Conservation (phyloP, 2,888 invertebrate species). For the Gandaritis pyraliata region DNA sequence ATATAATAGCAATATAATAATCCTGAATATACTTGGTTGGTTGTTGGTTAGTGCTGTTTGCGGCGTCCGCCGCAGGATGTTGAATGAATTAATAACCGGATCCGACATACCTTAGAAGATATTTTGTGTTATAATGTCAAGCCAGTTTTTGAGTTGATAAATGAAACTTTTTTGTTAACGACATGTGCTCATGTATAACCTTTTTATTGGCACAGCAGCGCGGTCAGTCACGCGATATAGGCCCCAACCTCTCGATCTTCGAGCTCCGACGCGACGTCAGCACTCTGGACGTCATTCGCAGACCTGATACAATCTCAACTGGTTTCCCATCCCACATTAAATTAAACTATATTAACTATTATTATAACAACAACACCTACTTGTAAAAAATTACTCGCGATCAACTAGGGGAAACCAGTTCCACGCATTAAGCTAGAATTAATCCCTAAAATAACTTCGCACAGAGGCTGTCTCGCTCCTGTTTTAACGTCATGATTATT, state of each 20-base stretch:
- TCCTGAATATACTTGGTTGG: constrained; percentile 1
- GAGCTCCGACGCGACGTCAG: constrained; percentile 55
- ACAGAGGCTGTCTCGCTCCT: constrained; percentile 24
- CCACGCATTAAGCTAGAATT: constrained; percentile 24
- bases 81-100: constrained; percentile 35
- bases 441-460: constrained; percentile 27
- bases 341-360: constrained; percentile 1
- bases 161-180: constrained; percentile 25
- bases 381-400: constrained; percentile 14
- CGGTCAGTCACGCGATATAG: constrained; percentile 49
- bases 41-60: constrained; percentile 5
- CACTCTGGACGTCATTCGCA: constrained; percentile 41
- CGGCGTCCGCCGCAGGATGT: constrained; percentile 27
- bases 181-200: constrained; percentile 23
- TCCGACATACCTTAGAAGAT: constrained; percentile 21
- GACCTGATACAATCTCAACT: constrained; percentile 29
- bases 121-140: constrained; percentile 31
- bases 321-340: constrained; percentile 21
- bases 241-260: constrained; percentile 36
- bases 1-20: not conserved
- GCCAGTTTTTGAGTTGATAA: constrained; percentile 24
- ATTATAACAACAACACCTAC: constrained; percentile 13
- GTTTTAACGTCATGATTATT: constrained; percentile 27
- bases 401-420: constrained; percentile 12
- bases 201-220: constrained; percentile 30